Base-by-base conservation (phyloP, 2,797 vertebrate species). In the Brachyrhaphis roseni region DNA sequence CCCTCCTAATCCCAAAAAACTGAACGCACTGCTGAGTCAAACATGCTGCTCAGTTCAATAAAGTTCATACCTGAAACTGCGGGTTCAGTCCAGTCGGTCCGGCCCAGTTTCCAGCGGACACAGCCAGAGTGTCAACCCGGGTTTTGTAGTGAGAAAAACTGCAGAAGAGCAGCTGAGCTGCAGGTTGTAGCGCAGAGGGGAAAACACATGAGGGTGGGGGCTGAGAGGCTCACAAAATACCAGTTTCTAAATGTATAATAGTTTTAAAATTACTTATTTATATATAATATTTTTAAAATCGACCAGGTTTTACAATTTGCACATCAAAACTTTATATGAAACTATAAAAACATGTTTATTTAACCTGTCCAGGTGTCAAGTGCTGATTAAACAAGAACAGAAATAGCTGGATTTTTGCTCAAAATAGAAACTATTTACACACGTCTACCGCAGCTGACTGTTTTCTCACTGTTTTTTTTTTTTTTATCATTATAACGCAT, bases 101-200 rank as follows among this genome's bases (percentile, higher is more conserved):
- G 20, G 79, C 78, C 77, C 39, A 8, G 71, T 41, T 72, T 46
- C 46, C 87, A 62, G 70, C 43, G 49, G 71, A 71, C 13, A 88
- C 71, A 84, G 78, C 74, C 70, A 79, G 78, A 45, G 59, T 28
- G 78, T 79, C 23, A 34, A 84, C 78, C 78, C 53, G 73, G 84
- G 80, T 89, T 85, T 88, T 90, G 88, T 82, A 85, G 83, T 91
- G 89, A 82, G 89, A 90, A 87, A 89, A 80, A 84, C 76, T 76
- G 84, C 66, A 88, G 89, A 81, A 82, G 78, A 86, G 77, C 82
- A 75, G 83, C 86, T 86, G 81, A 84, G 80, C 74, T 10, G n/a
- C 36, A 66, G 78, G 78, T 73, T 83, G 59, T 83, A 78, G 55
- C 18, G n/a, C 71, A 75, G 78, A n/a, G 6, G 57, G 78, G 46